These are phyloP conservation scores for Pteronotus mesoamericanus DNA, from an alignment of 2,797 vertebrate genomes.

Conservation along the genomic window DNA sequence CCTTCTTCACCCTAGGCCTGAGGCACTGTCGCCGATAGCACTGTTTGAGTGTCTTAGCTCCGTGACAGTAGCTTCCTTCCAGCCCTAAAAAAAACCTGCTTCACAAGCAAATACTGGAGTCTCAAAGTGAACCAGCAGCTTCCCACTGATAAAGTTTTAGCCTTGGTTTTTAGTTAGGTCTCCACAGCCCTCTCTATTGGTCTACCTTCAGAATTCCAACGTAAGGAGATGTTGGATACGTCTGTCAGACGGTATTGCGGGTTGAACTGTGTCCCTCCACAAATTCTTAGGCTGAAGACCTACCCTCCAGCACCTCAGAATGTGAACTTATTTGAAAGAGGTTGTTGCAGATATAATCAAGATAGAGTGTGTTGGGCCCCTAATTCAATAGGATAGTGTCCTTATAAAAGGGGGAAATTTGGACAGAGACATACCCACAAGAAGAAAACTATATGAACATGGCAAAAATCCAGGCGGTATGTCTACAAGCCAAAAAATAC, in stretches of 20 bases:
- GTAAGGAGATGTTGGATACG: neutral
- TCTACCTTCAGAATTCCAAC: neutral
- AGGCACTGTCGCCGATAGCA: constrained; percentile 29
- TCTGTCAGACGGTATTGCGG: neutral
- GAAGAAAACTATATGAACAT: neutral
- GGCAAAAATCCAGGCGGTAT: neutral
- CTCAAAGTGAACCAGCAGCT: constrained; percentile 34
- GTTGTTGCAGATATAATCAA: neutral
- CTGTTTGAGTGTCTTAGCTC: neutral
- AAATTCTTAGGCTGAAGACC: neutral
- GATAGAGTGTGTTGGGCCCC: neutral
- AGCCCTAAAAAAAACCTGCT: constrained; percentile 1
- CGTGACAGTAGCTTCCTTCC: neutral
- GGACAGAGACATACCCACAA: neutral
- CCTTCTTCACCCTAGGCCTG: constrained; percentile 57
- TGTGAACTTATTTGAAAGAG: neutral
- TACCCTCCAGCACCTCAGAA: neutral
- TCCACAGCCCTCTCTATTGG: neutral
- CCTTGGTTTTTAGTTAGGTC: neutral
- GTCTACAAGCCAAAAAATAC: neutral
- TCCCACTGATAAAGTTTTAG: neutral
- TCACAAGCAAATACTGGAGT: neutral
- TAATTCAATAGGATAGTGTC: neutral
- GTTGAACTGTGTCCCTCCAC: neutral
- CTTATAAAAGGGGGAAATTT: neutral